Evolutionary conservation across 2,113 vertebrate genomes (phyloP).

Genomic region (Polypterus bichir): DNA sequence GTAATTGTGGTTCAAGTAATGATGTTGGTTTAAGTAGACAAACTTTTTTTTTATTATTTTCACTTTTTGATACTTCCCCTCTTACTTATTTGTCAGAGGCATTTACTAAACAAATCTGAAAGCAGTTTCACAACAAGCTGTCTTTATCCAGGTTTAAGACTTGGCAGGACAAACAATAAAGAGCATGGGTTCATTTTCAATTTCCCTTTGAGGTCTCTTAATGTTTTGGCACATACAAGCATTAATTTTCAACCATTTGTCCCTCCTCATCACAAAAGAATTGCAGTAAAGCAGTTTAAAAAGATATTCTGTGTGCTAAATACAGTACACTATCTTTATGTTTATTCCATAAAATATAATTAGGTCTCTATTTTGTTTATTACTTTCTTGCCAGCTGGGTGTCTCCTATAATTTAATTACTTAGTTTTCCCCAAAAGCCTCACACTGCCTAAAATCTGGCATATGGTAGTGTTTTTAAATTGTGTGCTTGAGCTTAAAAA

Average conservation of each 20-base stretch:
- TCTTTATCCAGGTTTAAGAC: slow-evolving; percentile 33
- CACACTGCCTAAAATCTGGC: no score
- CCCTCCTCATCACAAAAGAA: slow-evolving; percentile 13
- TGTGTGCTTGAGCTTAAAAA: neutral
- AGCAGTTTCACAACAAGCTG: slow-evolving; percentile 11
- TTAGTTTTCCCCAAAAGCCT: no score
- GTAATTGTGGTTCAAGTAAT: no score
- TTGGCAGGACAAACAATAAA: slow-evolving; percentile 30
- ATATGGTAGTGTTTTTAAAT: neutral
- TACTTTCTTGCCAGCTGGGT: neutral
- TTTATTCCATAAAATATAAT: slow-evolving; percentile 4
- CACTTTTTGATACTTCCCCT: no score
- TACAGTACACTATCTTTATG: neutral
- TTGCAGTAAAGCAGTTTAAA: neutral
- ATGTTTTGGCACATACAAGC: slow-evolving; percentile 31
- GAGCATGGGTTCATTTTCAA: slow-evolving; percentile 16
- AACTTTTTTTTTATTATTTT: no score
- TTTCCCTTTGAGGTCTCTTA: slow-evolving; percentile 12
- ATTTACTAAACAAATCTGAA: no score
- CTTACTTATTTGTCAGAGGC: no score
- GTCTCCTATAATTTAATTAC: slow-evolving; percentile 2
- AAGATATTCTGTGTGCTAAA: neutral
- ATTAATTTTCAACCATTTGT: slow-evolving; percentile 13
- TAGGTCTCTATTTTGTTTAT: slow-evolving; percentile 4
- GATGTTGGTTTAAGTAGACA: no score